Evolutionary conservation across 2,113 vertebrate species (phyloP).

Genomic region (Cyphomyrus discorhynchus): DNA sequence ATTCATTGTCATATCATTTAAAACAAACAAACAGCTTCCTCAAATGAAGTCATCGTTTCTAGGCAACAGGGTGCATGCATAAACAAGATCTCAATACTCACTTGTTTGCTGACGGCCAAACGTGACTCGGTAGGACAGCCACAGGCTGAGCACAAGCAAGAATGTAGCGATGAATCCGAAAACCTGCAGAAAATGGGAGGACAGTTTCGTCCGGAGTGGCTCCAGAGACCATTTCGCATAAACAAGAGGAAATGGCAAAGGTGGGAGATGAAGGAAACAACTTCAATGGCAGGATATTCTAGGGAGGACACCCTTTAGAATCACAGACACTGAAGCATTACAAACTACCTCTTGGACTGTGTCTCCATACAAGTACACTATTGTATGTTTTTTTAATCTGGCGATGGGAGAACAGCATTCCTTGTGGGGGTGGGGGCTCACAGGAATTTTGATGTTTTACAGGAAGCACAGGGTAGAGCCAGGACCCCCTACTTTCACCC

Average conservation of each 20-base stretch:
- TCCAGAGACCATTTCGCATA: background rate
- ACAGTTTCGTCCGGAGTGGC: background rate
- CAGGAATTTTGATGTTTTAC: background rate
- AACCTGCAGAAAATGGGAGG: slow-evolving; percentile 43
- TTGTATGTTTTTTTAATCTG: background rate
- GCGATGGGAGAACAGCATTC: background rate
- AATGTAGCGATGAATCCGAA: slow-evolving; percentile 69
- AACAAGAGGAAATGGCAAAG: background rate
- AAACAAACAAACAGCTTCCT: background rate
- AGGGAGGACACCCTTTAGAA: background rate
- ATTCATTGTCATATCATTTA: background rate
- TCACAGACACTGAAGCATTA: background rate
- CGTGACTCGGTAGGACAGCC: slow-evolving; percentile 64
- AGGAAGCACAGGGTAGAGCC: background rate
- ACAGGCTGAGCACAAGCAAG: slow-evolving; percentile 62
- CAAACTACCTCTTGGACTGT: background rate
- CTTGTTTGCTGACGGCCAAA: slow-evolving; percentile 62
- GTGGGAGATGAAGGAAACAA: background rate
- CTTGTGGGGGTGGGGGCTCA: background rate
- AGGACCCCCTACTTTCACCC: background rate
- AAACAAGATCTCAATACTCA: slow-evolving; percentile 41
- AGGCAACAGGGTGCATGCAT: background rate
- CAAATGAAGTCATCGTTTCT: background rate
- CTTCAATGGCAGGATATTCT: background rate
- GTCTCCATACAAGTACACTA: background rate